phyloP scores from a whole-genome alignment of 2,113 vertebrate species.

The Bungarus multicinctus region DNA sequence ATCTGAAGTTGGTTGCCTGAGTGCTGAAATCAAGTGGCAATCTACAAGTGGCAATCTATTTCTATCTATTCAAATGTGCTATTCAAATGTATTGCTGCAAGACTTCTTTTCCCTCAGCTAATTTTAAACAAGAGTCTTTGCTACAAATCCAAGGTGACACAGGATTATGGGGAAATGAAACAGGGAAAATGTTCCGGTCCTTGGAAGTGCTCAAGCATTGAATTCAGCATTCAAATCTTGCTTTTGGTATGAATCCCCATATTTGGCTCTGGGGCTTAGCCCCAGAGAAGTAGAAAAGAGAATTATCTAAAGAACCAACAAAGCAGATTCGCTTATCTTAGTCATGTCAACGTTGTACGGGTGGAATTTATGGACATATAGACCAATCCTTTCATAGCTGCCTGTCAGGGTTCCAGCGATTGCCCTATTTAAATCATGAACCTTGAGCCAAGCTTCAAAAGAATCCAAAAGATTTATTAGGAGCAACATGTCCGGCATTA shows the following conservation, averaged over 20 bases:
- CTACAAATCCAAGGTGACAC: not conserved
- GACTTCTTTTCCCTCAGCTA: not conserved
- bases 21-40: not conserved
- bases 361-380: not conserved
- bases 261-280: not conserved
- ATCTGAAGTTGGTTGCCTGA: not conserved
- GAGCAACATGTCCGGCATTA: too few species aligned
- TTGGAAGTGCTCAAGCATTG: not conserved
- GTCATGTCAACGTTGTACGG: not conserved
- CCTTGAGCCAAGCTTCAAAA: too few species aligned
- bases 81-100: not conserved
- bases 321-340: not conserved
- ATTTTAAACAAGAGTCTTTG: not conserved
- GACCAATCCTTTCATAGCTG: not conserved
- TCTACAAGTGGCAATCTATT: not conserved
- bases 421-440: too few species aligned
- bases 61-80: not conserved
- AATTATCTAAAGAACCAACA: not conserved
- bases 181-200: not conserved
- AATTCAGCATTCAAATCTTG: not conserved
- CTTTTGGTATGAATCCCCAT: too few species aligned
- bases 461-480: too few species aligned
- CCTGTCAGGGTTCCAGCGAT: too few species aligned
- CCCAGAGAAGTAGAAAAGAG: too few species aligned
- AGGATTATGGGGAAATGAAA: not conserved